phyloP scores from a whole-genome alignment of 2,113 vertebrate species.

The Agelaius tricolor region DNA sequence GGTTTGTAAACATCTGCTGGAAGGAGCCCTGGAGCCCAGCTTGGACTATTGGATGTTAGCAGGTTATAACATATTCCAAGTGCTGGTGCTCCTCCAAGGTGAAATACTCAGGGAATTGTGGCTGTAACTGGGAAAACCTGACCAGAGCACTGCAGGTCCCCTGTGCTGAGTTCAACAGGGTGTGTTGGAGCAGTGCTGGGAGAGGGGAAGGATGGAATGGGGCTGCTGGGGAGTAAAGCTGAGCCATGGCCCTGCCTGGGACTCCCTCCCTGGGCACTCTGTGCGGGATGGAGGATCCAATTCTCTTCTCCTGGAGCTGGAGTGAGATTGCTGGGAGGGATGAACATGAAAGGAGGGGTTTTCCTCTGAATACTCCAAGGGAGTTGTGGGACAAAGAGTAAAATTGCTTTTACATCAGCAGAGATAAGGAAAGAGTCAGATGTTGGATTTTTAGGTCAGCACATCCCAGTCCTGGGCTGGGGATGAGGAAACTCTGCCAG shows the following conservation, averaged over 20 bases:
- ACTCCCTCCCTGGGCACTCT: not conserved
- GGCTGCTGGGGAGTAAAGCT: not conserved
- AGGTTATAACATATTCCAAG: not conserved
- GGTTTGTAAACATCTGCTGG: not conserved
- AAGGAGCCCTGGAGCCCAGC: not conserved
- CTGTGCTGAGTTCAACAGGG: fast-evolving
- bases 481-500: not conserved
- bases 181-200: not conserved
- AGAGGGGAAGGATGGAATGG: not conserved
- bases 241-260: not conserved
- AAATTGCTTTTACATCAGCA: not conserved
- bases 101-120: not conserved
- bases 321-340: not conserved
- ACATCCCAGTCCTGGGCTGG: not conserved
- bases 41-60: fast-evolving
- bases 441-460: not conserved
- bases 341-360: not conserved
- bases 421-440: not conserved
- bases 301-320: not conserved
- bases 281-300: not conserved
- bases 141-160: not conserved
- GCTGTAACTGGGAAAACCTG: not conserved
- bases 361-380: not conserved
- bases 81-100: not conserved
- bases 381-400: not conserved